Base-by-base conservation (phyloP, 64 coral and sea anemone species). In the Montipora efflorescens region DNA sequence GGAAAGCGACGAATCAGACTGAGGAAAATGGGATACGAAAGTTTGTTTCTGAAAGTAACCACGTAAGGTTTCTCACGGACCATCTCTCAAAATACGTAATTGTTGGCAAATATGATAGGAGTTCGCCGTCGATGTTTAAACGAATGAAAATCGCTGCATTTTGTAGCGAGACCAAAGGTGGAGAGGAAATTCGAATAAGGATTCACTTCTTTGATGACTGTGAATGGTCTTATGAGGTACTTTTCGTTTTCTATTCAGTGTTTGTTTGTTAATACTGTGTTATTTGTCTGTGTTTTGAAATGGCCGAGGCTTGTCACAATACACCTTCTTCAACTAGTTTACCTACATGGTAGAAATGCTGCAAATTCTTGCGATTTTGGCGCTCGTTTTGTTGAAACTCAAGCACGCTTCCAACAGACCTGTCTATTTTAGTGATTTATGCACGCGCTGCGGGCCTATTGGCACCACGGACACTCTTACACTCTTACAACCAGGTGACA, bases 121-220 rank as follows among this genome's bases (percentile, higher is more conserved):
- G 22, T 43, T 75, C 72, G 11, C 19, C 23, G 47, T 71, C 78
- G 19, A 69, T 75, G 16, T 83, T 83, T 4, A 92, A 92, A 48
- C 58, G 90, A 22, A 92, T 92, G 90, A 81, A 92, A 64, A 16
- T 92, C 22, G 70, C 73, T 14, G 25, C 82, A 47, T 92, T 92
- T 19, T 59, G 67, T 18, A 67, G 16, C 45, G 44, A 61, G 4
- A 57, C 80, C 10, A 62, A 74, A 82, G 74, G 75, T 49, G 72
- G 90, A 48, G 52, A 92, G 3, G 52, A 21, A 6, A 51, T 92
- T 67, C 25, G 20, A 5, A 72, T 92, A 18, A 55, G 22, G 20
- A 3, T 92, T 20, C 67, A 92, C 28, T 59, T 71, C 44, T 82
- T 92, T 20, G 90, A 92, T 47, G 90, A 92, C 43, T 76, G 79